Evolutionary conservation across 2,888 invertebrate genomes (phyloP), one percentile per base, ranked within the genome.

Genomic region (Lithodes maja): DNA sequence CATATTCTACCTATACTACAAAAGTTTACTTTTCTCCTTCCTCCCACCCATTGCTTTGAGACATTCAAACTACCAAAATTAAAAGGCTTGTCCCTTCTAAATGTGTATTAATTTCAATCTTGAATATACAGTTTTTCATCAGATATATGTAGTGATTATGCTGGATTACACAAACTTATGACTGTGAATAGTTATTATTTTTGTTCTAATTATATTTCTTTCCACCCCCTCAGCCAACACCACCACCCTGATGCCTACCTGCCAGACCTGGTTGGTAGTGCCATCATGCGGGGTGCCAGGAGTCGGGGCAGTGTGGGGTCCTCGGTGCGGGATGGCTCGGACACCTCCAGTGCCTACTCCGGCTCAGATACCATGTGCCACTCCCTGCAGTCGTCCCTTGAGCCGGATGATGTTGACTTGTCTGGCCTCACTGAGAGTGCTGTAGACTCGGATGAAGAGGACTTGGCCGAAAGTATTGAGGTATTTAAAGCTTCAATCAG

Each of bases 331-430:
- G 96, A 97, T 93, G 97, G 97, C 82, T 98, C 98, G 93, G 98
- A 99, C 94, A 98, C 98, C 52, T 98, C 98, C 94, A 98, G 98
- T 92, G 98, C 98, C 88, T 99, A 99, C 94, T 98, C 98, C 93
- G 98, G 98, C 92, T 98, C 98, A 92, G 98, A 98, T 95, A 98
- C 98, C 92, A 98, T 98, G 98, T 97, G 92, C 69, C 91, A 94
- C 89, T 92, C 91, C 52, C 91, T 91, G 61, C 92, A 89, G 90
- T 92, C 91, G 68, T 87, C 81, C 74, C 91, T 90, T 53, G 92
- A 87, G 89, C 93, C 90, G 93, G 96, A 96, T 92, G 98, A 98
- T 94, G 97, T 97, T 85, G 99, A 99, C 94, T 95, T 98, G 90
- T 97, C 97, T 77, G 99, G 99, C 80, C 96, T 99, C 91, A 97